These are phyloP conservation scores for Harlomillsia oculata DNA, from an alignment of 1,140 invertebrate species.

Conservation along the genomic window DNA sequence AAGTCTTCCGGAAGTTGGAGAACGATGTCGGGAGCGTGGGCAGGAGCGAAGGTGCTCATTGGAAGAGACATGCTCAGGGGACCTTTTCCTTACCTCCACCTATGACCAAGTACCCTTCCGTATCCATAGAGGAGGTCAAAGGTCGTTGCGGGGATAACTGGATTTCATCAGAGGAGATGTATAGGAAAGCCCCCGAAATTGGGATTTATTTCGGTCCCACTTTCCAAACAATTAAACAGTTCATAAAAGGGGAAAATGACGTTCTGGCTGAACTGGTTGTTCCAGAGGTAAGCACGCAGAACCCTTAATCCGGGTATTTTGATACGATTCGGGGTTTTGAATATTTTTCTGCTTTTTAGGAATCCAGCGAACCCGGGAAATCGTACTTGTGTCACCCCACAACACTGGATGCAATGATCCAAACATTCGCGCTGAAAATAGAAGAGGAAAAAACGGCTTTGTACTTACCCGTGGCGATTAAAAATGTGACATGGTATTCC, in stretches of 20 bases:
- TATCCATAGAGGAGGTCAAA: neutral
- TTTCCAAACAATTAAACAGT: constrained; percentile 10
- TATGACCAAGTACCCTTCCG: too few relatives aligned
- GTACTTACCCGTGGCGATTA: constrained; percentile 14
- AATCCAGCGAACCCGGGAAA: too few relatives aligned
- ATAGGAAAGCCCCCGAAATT: constrained; percentile 6
- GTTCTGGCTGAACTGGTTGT: too few relatives aligned
- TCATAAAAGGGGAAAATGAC: constrained; percentile 6
- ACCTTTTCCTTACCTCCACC: too few relatives aligned
- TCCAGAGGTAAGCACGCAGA: too few relatives aligned
- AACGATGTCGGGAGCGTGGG: too few relatives aligned
- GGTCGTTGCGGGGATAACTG: neutral
- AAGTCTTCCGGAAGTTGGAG: too few relatives aligned
- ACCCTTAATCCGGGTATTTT: too few relatives aligned
- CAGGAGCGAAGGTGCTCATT: too few relatives aligned
- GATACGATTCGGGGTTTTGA: too few relatives aligned
- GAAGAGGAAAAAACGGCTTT: constrained; percentile 8
- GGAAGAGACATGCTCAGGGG: too few relatives aligned
- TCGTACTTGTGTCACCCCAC: constrained; percentile 26
- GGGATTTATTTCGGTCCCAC: constrained; percentile 8
- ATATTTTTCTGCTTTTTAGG: too few relatives aligned
- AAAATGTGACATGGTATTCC: constrained; percentile 26
- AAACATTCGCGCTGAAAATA: constrained; percentile 8
- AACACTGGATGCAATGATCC: constrained; percentile 20
- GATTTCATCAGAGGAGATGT: constrained; percentile 4